Evolutionary conservation across 2,113 vertebrate species (phyloP).

Genomic region (Ursus arctos): DNA sequence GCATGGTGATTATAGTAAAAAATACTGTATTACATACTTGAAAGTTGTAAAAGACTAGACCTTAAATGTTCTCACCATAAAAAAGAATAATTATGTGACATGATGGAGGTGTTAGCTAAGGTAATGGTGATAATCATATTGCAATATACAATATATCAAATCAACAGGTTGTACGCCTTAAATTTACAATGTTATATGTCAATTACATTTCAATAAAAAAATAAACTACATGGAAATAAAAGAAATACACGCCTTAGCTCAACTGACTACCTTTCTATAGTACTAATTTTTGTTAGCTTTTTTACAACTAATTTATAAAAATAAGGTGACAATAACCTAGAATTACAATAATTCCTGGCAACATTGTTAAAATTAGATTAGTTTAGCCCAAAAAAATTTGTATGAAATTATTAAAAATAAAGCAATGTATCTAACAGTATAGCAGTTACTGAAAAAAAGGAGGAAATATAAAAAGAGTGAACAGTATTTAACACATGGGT

Average conservation of each 20-base stretch:
- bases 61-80: not conserved
- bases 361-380: not conserved
- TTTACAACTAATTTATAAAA: not conserved
- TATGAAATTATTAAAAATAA: not conserved
- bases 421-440: not conserved
- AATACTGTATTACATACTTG: not conserved
- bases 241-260: not conserved
- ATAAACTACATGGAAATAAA: not conserved
- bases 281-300: not conserved
- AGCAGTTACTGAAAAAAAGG: not conserved
- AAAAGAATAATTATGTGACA: not conserved
- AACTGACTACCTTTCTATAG: not conserved
- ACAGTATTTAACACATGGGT: not conserved
- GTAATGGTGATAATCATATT: not conserved
- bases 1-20: not conserved
- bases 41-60: not conserved
- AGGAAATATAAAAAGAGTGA: not conserved
- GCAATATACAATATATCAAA: not conserved
- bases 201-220: not conserved
- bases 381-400: not conserved
- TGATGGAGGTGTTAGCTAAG: not conserved
- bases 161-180: not conserved
- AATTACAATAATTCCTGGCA: not conserved
- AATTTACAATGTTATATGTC: not conserved
- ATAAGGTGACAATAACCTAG: not conserved